Evolutionary conservation across 2,113 vertebrate species (phyloP), one percentile per base, ranked within the genome.

Genomic region (Hyla sarda): DNA sequence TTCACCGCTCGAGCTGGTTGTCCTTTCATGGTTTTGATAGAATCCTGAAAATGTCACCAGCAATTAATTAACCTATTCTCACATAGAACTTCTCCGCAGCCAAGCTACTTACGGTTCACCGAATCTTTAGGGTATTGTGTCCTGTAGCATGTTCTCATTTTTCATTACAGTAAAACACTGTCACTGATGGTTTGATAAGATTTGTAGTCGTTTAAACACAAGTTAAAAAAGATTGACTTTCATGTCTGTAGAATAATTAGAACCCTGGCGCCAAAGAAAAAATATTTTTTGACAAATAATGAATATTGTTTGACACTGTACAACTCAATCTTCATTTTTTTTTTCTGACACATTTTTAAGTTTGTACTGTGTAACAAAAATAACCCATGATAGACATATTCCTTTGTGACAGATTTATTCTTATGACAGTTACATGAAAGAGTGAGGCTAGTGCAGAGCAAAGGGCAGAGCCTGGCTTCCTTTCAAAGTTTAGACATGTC

Each of bases 271-370:
- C 23, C 1, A 41, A 41, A 60, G 21, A 79, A 45, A 5, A 79
- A 60, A 60, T 41, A 34, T 60, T 78, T n/a, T 79, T 34, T 79
- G 32, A 79, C 77, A 79, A 60, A 13, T 79, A 54, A 79, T 60
- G 19, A 23, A 79, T 60, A 32, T n/a, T 54, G 19, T 54, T 79
- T n/a, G 21, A 56, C 30, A 60, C 34, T 60, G 30, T 30, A 79
- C 34, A 79, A 17, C 54, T 78, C 50, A n/a, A 52, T 37, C 52
- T 56, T 28, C 17, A 28, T 34, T 41, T 41, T 16, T 58, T 13
- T 41, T 48, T 19, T 56, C 52, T 75, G 23, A 21, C 56, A 56
- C 7, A 58, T 56, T 78, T 77, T 56, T 23, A 79, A 60, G 34
- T 25, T 12, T 79, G 23, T 45, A 60, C 21, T 17, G 4, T 25